These are phyloP conservation scores for Mus pahari DNA, from an alignment of 2,113 vertebrate genomes.

Conservation along the genomic window DNA sequence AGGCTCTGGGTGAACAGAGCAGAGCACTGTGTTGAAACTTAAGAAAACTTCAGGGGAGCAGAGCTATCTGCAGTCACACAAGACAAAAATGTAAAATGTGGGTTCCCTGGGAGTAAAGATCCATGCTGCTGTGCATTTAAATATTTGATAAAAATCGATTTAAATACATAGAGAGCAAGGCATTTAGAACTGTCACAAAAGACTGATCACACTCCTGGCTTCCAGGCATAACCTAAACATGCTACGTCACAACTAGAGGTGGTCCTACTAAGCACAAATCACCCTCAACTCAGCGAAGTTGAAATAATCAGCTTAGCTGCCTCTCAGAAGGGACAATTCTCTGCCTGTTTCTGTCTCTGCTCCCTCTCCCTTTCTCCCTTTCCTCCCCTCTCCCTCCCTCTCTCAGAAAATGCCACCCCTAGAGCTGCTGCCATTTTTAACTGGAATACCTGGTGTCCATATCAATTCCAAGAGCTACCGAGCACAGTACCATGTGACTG, in stretches of 20 bases:
- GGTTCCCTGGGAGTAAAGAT: neutral
- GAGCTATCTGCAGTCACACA: neutral
- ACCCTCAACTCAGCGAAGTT: neutral
- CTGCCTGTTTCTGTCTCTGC: neutral
- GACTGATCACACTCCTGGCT: neutral
- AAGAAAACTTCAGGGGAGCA: conserved; percentile 10
- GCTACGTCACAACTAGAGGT: neutral
- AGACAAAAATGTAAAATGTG: conserved; percentile 38
- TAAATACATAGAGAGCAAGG: conserved; percentile 1
- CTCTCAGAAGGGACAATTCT: neutral
- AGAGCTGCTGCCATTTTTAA: neutral
- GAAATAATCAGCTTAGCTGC: neutral
- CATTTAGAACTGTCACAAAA: neutral
- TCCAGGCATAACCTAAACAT: neutral
- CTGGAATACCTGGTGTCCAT: neutral
- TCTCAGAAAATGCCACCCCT: neutral
- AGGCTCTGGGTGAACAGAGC: conserved; percentile 5
- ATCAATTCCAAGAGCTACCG: conserved; percentile 29
- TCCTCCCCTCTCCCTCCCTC: neutral
- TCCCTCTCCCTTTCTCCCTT: neutral
- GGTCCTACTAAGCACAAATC: neutral
- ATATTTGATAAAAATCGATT: conserved; percentile 12
- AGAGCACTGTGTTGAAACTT: conserved; percentile 16
- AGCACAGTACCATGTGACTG: neutral
- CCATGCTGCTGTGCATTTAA: neutral